A percentile compares a stretch with the other conserved stretches of the same genome.
Conservation (phyloP, 2,888 invertebrate genomes). For the Drosophila parthenogenetica region DNA sequence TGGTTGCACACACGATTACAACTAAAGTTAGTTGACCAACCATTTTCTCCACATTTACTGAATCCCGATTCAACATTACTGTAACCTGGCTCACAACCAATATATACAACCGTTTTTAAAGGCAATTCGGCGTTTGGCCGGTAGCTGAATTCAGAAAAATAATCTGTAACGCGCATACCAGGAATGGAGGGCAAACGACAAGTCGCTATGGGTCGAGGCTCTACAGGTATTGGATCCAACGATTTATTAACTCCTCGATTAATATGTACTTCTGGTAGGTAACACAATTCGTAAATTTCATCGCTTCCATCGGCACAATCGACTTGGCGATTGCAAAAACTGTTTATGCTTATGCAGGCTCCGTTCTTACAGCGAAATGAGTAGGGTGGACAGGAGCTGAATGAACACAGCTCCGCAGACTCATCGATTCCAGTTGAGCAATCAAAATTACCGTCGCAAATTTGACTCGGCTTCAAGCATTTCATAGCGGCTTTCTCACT, state of each 20-base stretch:
- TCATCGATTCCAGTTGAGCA: slow-evolving; percentile 75
- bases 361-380: slow-evolving; percentile 69
- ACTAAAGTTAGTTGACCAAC: slow-evolving; percentile 3
- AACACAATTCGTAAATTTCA: slow-evolving; percentile 29
- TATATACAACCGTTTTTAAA: slow-evolving; percentile 5
- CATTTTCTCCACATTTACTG: slow-evolving; percentile 22
- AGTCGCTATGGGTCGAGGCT: background rate
- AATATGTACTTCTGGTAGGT: background rate
- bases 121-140: slow-evolving; percentile 12
- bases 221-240: background rate
- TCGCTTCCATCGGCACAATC: slow-evolving; percentile 55
- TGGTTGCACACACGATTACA: slow-evolving; percentile 24
- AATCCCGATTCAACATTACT: background rate
- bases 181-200: background rate
- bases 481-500: background rate
- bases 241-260: background rate
- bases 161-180: slow-evolving; percentile 18
- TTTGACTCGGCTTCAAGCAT: slow-evolving; percentile 38
- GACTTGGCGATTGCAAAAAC: slow-evolving; percentile 32
- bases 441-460: slow-evolving; percentile 69
- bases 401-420: slow-evolving; percentile 59
- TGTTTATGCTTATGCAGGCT: slow-evolving; percentile 43
- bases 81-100: slow-evolving; percentile 28
- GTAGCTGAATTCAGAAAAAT: slow-evolving; percentile 5
- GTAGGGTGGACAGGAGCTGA: slow-evolving; percentile 63